Conservation (phyloP, 1,140 invertebrate species). For the Watersipora subatra region DNA sequence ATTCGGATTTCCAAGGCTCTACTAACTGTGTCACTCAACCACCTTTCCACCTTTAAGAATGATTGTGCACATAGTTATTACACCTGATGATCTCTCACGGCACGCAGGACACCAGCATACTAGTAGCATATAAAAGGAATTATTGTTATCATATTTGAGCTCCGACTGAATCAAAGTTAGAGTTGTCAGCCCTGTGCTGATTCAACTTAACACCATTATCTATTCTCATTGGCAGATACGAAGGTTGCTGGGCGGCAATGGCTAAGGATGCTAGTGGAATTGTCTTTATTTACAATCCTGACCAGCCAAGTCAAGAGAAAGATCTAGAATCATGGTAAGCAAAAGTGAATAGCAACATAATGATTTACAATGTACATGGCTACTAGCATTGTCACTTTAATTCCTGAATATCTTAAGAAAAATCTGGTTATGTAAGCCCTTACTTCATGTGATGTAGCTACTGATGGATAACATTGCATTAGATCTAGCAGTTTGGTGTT, state of each 20-base stretch:
- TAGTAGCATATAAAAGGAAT: too few relatives aligned
- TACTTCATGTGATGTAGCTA: neutral
- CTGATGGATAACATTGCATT: neutral
- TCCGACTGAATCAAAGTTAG: too few relatives aligned
- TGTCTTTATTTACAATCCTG: constrained; percentile 58
- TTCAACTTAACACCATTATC: too few relatives aligned
- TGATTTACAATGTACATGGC: neutral
- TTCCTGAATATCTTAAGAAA: neutral
- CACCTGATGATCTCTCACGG: too few relatives aligned
- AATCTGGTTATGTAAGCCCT: neutral
- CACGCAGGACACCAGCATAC: too few relatives aligned
- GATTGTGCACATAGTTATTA: too few relatives aligned
- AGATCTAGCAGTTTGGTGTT: too few relatives aligned
- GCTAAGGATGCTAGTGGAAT: constrained; percentile 54
- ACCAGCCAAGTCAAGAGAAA: constrained; percentile 45
- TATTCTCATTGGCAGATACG: constrained; percentile 52
- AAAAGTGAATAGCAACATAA: neutral
- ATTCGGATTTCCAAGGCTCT: too few relatives aligned
- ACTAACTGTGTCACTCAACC: too few relatives aligned
- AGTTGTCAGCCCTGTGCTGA: too few relatives aligned
- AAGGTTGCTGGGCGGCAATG: constrained; percentile 63
- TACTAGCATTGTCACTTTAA: neutral
- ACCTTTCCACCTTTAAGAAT: too few relatives aligned
- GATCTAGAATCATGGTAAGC: constrained; percentile 54
- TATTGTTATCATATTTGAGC: too few relatives aligned